Conservation (phyloP, 2,797 vertebrate genomes). For the Siniperca undulata region DNA sequence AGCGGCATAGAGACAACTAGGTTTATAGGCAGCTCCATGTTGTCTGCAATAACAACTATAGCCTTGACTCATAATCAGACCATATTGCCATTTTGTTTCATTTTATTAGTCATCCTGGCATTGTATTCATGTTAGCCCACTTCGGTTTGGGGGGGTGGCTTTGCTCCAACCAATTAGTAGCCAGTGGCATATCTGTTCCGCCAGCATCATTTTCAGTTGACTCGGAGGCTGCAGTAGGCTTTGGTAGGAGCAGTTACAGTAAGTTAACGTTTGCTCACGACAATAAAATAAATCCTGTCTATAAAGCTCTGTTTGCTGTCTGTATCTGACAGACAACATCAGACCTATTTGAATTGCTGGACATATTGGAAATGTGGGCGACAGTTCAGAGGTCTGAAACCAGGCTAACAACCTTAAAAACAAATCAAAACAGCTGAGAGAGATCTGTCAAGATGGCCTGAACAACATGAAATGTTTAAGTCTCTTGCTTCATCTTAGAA, state of each 20-base stretch:
- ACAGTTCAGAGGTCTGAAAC: neutral
- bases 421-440: neutral
- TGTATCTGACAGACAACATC: neutral
- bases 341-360: neutral
- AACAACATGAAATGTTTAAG: neutral
- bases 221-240: neutral
- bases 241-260: neutral
- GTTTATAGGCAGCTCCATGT: neutral
- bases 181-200: neutral
- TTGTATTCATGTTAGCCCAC: neutral
- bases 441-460: neutral
- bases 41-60: neutral
- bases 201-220: neutral
- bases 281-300: neutral
- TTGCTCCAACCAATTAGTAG: neutral
- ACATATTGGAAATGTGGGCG: neutral
- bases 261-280: neutral
- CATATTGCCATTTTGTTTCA: neutral
- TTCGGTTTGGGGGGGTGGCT: neutral
- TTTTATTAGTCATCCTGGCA: neutral
- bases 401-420: neutral
- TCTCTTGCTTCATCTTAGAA: neutral
- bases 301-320: neutral
- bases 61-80: neutral
- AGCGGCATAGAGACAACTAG: neutral